Evolutionary conservation across 2,888 invertebrate species (phyloP).

Genomic region (Cephus pulcher): DNA sequence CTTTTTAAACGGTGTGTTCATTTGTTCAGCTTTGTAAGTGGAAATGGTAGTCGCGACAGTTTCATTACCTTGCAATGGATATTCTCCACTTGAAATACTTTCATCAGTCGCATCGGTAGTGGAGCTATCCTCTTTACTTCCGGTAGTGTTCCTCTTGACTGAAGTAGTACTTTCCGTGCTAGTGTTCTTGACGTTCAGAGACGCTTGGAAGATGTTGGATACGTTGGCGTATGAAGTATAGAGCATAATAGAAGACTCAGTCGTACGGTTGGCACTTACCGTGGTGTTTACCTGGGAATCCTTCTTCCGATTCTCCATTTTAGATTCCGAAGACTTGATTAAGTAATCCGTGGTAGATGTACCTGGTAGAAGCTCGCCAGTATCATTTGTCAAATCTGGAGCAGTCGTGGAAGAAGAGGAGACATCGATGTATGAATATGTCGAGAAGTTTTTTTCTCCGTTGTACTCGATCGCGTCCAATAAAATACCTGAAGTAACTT

Average conservation of each 20-base stretch:
- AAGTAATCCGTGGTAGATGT: neutral
- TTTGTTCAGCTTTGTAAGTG: neutral
- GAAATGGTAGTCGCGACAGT: neutral
- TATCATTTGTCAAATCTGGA: neutral
- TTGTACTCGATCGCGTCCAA: neutral
- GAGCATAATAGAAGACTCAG: neutral
- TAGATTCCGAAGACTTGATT: neutral
- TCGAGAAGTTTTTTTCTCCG: neutral
- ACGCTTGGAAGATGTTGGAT: slow-evolving; percentile 18
- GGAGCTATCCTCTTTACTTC: neutral
- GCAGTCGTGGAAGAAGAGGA: neutral
- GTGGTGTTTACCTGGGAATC: neutral
- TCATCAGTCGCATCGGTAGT: neutral
- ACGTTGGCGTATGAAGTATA: slow-evolving; percentile 17
- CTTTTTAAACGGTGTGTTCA: neutral
- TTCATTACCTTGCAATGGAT: neutral
- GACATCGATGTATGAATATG: neutral
- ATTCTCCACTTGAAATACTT: neutral
- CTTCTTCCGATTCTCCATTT: neutral
- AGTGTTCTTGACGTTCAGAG: slow-evolving; percentile 6
- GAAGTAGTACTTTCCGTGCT: neutral
- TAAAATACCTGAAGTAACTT: neutral
- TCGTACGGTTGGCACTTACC: neutral
- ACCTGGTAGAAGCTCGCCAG: neutral
- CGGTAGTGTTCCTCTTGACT: neutral